These are phyloP conservation scores for Cylindroiulus punctatus DNA, from an alignment of 2,888 invertebrate species.

Conservation along the genomic window DNA sequence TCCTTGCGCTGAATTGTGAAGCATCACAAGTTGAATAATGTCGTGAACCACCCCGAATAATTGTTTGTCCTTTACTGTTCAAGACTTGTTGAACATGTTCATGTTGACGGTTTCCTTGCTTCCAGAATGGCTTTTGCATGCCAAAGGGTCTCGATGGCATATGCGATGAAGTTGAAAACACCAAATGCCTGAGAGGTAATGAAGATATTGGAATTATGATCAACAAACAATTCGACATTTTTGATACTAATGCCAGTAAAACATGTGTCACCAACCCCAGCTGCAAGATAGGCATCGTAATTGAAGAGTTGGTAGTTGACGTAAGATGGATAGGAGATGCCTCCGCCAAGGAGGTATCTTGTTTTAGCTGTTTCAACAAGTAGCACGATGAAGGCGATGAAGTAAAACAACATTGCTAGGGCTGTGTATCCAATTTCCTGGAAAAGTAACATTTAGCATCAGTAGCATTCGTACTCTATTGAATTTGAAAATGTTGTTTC, in stretches of 20 bases:
- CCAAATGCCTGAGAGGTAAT: constrained; percentile 76
- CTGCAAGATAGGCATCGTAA: constrained; percentile 60
- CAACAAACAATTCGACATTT: neutral
- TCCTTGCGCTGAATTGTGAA: neutral
- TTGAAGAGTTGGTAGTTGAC: constrained; percentile 51
- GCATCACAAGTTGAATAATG: neutral
- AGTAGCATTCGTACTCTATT: no score
- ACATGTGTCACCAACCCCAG: constrained; percentile 60
- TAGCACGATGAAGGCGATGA: constrained; percentile 83
- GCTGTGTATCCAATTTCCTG: constrained; percentile 84
- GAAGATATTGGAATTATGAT: constrained; percentile 48
- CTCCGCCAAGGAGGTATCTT: constrained; percentile 57
- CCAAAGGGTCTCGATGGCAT: constrained; percentile 67
- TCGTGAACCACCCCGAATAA: neutral
- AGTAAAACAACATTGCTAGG: constrained; percentile 76
- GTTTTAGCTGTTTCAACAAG: constrained; percentile 69
- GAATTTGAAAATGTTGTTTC: no score
- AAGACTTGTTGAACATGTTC: neutral
- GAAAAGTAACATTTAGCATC: constrained; percentile 61
- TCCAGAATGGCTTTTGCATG: constrained; percentile 53
- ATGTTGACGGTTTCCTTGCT: constrained; percentile 10
- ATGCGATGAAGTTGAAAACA: constrained; percentile 81
- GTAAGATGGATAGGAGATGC: constrained; percentile 56
- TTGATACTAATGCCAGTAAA: neutral
- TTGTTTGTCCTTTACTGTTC: neutral